Evolutionary conservation across 2,797 vertebrate species (phyloP).

Genomic region (Poliocrania exsul): DNA sequence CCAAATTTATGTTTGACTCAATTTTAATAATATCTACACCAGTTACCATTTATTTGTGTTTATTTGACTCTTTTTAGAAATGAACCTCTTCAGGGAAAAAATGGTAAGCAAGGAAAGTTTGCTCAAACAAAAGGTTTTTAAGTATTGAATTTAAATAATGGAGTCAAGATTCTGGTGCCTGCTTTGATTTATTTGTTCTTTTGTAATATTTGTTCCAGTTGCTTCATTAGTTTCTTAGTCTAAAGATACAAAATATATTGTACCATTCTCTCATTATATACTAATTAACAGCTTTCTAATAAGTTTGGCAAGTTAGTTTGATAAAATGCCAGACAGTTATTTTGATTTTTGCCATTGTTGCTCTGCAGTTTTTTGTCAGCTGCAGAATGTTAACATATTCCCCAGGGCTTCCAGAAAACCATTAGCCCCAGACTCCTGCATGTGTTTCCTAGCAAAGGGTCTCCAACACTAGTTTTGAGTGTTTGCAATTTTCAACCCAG

Average conservation of each 20-base stretch:
- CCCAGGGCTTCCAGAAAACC: not conserved
- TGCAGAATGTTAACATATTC: not conserved
- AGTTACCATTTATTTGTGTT: not conserved
- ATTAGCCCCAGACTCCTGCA: not conserved
- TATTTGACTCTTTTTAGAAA: not conserved
- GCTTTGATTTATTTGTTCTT: not conserved
- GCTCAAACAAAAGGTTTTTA: not conserved
- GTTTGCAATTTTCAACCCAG: conserved; percentile 34
- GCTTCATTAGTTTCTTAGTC: not conserved
- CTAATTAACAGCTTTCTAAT: not conserved
- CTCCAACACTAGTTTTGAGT: not conserved
- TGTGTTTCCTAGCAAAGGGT: not conserved
- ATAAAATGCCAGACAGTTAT: not conserved
- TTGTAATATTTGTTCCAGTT: not conserved
- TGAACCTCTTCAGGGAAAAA: not conserved
- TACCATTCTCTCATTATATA: not conserved
- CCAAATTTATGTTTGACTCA: not conserved
- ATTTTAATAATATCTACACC: not conserved
- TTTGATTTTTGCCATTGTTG: not conserved
- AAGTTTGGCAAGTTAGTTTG: not conserved
- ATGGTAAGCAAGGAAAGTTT: not conserved
- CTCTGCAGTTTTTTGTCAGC: not conserved
- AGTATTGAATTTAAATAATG: not conserved
- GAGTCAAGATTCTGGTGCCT: not conserved
- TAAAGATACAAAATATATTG: not conserved